These are phyloP conservation scores for Leptogaster cylindrica DNA, from an alignment of 2,888 invertebrate genomes.

Conservation along the genomic window DNA sequence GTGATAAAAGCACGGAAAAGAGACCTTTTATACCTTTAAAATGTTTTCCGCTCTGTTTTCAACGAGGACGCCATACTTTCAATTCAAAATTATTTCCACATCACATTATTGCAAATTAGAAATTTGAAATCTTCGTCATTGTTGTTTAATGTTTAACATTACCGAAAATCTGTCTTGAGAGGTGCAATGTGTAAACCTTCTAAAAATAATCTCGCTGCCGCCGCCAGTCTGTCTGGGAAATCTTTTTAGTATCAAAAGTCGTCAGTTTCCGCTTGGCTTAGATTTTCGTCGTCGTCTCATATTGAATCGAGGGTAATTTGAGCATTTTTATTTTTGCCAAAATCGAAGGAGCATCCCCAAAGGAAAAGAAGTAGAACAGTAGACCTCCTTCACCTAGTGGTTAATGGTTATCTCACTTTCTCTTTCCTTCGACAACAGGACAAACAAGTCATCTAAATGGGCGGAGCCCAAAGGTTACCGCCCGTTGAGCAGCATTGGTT, in stretches of 20 bases:
- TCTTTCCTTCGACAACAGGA: not conserved
- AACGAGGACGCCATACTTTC: too few species aligned
- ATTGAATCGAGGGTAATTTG: slow-evolving; percentile 20
- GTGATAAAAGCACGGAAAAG: too few species aligned
- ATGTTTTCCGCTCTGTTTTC: too few species aligned
- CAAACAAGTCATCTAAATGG: not conserved
- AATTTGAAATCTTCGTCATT: too few species aligned
- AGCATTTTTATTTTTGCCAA: not conserved
- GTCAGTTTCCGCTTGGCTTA: slow-evolving; percentile 20
- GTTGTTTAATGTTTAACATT: too few species aligned
- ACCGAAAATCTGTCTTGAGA: not conserved
- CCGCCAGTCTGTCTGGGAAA: slow-evolving; percentile 30
- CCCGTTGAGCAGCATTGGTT: not conserved
- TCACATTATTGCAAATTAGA: too few species aligned
- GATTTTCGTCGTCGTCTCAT: slow-evolving; percentile 3
- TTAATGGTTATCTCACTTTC: not conserved
- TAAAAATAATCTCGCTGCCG: slow-evolving; percentile 26
- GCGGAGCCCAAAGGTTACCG: not conserved
- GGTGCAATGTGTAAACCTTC: slow-evolving; percentile 8
- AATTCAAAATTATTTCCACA: too few species aligned
- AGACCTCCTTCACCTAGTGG: not conserved
- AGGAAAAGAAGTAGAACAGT: not conserved
- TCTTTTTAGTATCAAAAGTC: not conserved
- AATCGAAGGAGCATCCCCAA: not conserved
- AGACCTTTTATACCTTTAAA: too few species aligned